phyloP scores from a whole-genome alignment of 2,113 vertebrate species.

The Nicator chloris region DNA sequence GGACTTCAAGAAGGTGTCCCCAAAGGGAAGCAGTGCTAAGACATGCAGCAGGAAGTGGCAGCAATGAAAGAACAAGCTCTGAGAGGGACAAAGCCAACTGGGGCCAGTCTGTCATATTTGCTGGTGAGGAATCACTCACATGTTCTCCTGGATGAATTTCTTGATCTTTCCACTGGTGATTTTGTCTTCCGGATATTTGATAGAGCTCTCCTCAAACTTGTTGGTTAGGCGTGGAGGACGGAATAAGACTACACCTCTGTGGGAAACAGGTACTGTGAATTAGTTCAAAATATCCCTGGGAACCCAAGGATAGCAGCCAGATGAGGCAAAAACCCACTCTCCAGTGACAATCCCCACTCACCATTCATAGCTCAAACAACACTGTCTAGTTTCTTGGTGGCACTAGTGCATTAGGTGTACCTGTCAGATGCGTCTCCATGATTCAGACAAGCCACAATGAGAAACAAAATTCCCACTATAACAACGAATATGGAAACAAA shows the following conservation, averaged over 20 bases:
- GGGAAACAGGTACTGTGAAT: background rate
- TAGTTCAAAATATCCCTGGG: background rate
- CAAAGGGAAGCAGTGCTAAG: background rate
- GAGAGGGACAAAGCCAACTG: background rate
- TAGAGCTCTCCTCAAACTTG: conserved; percentile 89
- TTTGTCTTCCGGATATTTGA: conserved; percentile 82
- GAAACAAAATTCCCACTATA: background rate
- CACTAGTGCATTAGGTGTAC: background rate
- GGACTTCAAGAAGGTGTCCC: background rate
- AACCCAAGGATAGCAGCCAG: background rate
- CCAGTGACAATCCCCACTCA: background rate
- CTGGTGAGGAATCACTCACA: conserved; percentile 76
- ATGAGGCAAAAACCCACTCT: background rate
- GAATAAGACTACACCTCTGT: conserved; percentile 87
- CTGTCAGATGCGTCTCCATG: background rate
- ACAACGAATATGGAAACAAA: background rate
- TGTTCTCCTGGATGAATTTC: conserved; percentile 92
- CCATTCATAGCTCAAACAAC: background rate
- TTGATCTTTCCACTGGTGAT: conserved; percentile 90
- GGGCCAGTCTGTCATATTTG: background rate
- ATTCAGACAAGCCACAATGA: background rate
- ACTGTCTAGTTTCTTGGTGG: background rate
- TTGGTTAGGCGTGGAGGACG: conserved; percentile 83
- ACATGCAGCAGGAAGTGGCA: background rate
- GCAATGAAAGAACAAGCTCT: background rate